A percentile compares a stretch with the other conserved stretches of the same genome.
These are phyloP conservation scores for Drosophila littoralis DNA, from an alignment of 1,140 invertebrate genomes.

Conservation along the genomic window DNA sequence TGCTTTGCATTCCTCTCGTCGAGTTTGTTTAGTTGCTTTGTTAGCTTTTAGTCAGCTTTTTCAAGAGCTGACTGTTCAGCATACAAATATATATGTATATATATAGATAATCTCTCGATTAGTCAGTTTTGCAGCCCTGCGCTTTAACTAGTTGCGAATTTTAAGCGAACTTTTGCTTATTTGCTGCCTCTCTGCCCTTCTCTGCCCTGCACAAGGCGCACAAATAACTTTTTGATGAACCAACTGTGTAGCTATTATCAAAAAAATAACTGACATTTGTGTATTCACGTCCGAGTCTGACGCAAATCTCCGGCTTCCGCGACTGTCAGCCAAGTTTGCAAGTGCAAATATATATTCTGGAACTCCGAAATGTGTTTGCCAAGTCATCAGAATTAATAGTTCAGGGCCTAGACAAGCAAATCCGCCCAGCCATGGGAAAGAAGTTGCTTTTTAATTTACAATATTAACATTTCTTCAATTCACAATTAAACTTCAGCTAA, in stretches of 20 bases:
- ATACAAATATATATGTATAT: no score
- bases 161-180: background rate
- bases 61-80: no score
- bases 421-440: background rate
- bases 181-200: no score
- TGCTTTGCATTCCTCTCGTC: background rate
- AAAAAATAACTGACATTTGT: conserved; percentile 13
- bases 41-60: background rate
- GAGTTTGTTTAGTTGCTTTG: background rate
- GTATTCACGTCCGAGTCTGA: conserved; percentile 36
- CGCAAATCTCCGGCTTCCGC: conserved; percentile 27
- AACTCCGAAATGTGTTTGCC: background rate
- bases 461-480: background rate
- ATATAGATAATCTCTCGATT: background rate
- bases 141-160: background rate
- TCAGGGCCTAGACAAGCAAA: conserved; percentile 8
- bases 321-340: background rate
- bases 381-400: conserved; percentile 20
- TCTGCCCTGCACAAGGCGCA: no score
- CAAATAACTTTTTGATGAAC: background rate
- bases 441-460: conserved; percentile 1
- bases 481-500: background rate
- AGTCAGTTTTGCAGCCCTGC: background rate
- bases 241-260: background rate
- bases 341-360: conserved; percentile 32